These are phyloP conservation scores for Notamacropus eugenii DNA, from an alignment of 2,797 vertebrate genomes.

Conservation along the genomic window DNA sequence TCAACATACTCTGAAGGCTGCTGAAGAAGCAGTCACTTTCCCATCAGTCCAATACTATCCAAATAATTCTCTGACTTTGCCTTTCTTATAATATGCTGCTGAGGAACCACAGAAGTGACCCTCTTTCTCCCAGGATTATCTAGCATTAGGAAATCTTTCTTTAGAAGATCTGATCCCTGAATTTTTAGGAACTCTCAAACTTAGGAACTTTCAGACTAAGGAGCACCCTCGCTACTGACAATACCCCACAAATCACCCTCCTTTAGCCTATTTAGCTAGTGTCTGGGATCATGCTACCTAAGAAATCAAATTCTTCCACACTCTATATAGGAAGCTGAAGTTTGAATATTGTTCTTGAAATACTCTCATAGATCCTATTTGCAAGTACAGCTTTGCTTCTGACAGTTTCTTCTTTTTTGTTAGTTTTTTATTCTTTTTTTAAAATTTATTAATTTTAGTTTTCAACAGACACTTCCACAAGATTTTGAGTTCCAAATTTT, in stretches of 20 bases:
- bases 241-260: neutral
- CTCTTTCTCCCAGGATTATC: neutral
- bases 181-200: neutral
- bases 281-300: neutral
- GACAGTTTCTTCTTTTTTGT: too few relatives aligned
- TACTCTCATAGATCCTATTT: neutral
- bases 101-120: neutral
- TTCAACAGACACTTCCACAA: too few relatives aligned
- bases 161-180: neutral
- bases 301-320: neutral
- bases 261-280: neutral
- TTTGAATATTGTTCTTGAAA: neutral
- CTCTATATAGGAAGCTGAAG: neutral
- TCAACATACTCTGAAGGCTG: neutral
- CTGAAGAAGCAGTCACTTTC: neutral
- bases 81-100: neutral
- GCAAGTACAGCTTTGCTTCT: neutral
- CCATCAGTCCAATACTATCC: neutral
- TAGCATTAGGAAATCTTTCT: neutral
- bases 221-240: neutral
- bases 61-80: neutral
- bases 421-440: too few relatives aligned
- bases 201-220: neutral
- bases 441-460: too few relatives aligned
- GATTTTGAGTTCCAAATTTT: too few relatives aligned